Base-by-base conservation (phyloP, 2,797 vertebrate genomes). In the Urosaurus nigricauda region DNA sequence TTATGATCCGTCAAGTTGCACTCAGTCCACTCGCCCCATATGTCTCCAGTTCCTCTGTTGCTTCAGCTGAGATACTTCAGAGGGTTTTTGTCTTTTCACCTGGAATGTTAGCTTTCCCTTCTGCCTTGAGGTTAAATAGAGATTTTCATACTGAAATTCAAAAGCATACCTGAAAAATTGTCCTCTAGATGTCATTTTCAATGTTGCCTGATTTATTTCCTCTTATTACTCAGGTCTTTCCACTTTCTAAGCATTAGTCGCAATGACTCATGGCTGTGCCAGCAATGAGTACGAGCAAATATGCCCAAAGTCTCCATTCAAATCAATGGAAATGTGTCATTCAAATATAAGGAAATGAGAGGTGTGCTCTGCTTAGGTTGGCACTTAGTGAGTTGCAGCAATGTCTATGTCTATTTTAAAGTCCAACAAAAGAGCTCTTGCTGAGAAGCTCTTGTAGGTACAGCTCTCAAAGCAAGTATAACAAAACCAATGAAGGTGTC, bases 301-400 rank as follows among this genome's bases (percentile, higher is more conserved):
- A 90, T 51, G 77, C 90, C 92, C 90, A 93, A 93, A 90, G 90
- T 93, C 94, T 92, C 86, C 89, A 91, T 29, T 11, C 70, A 74
- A 87, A 93, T 95, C 94, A 91, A 93, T 93, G 91, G 93, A 91
- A 89, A 84, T 86, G 89, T 93, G 89, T 74, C 83, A 92, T 93
- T 94, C 92, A 47, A 90, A 92, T 60, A 82, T 83, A 93, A 89
- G 79, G 84, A 88, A 91, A 90, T 80, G 63, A 95, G 88, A 90
- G 84, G 86, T 26, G 0, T 87, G 94, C 90, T 94, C 93, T 94
- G 94, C 84, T 83, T 40, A 89, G 73, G 89, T 91, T 93, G 92
- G 65, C 85, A 91, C 78, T 7, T n/a, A 93, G 93, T 91, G 93
- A 79, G 89, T 19, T 85, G 71, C 0, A 0, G 6, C 16, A 51